Evolutionary conservation across 1,140 invertebrate genomes (phyloP).

Genomic region (Drosophila asahinai): DNA sequence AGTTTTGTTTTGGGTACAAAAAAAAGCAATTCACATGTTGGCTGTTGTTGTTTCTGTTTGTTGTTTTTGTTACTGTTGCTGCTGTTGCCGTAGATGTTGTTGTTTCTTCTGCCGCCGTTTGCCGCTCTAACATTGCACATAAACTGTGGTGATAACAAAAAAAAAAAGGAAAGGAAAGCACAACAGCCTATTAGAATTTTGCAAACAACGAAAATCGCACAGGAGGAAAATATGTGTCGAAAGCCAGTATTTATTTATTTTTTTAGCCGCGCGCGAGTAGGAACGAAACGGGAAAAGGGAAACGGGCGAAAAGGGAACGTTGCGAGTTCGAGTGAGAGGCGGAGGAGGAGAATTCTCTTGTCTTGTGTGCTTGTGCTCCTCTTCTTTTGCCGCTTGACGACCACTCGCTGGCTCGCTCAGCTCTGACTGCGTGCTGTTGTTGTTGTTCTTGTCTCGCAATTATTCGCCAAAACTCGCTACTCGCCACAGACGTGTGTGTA

Average conservation of each 20-base stretch:
- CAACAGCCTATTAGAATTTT: constrained; percentile 23
- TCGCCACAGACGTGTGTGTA: constrained; percentile 33
- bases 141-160: constrained; percentile 49
- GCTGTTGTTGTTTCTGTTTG: constrained; percentile 38
- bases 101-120: constrained; percentile 51
- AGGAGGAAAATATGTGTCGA: constrained; percentile 14
- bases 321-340: constrained; percentile 2
- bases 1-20: constrained; percentile 36
- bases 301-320: constrained; percentile 28
- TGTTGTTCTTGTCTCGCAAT: constrained; percentile 38
- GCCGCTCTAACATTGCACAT: constrained; percentile 70
- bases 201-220: constrained; percentile 18
- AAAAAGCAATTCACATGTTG: constrained; percentile 45
- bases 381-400: constrained; percentile 37
- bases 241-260: constrained; percentile 49
- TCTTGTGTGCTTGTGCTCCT: constrained; percentile 11
- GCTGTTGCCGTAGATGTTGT: constrained; percentile 16
- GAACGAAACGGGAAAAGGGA: constrained; percentile 19
- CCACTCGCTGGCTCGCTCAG: constrained; percentile 20
- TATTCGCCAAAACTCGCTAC: constrained; percentile 40
- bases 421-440: constrained; percentile 7
- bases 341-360: constrained; percentile 32
- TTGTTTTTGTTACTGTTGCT: constrained; percentile 35
- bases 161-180: constrained; percentile 6
- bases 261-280: constrained; percentile 43